A percentile compares a stretch with the other conserved stretches of the same genome.
phyloP scores from a whole-genome alignment of 2,888 invertebrate genomes.

The Drosophila trichaetosa region DNA sequence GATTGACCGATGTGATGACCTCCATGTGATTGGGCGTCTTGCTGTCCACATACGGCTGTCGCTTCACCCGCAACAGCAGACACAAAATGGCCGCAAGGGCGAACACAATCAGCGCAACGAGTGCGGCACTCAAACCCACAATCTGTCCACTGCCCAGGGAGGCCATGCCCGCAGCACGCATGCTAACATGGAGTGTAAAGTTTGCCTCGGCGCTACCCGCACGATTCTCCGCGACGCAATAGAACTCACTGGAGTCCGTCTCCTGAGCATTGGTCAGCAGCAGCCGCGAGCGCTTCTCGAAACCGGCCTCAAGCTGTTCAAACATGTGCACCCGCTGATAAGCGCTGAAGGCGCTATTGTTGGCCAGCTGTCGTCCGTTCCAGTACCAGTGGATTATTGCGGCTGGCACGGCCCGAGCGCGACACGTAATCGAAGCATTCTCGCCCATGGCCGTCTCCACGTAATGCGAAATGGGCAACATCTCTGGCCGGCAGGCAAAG shows the following conservation, averaged over 20 bases:
- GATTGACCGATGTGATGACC: constrained; percentile 88
- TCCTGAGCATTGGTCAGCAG: constrained; percentile 93
- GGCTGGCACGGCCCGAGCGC: constrained; percentile 92
- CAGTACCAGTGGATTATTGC: constrained; percentile 94
- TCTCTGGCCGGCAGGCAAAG: constrained; percentile 94
- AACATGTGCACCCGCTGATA: constrained; percentile 91
- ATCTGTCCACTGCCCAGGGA: constrained; percentile 93
- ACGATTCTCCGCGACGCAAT: constrained; percentile 95
- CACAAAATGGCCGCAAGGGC: constrained; percentile 90
- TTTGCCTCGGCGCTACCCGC: constrained; percentile 95
- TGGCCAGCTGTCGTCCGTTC: constrained; percentile 91
- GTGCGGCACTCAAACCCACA: constrained; percentile 92
- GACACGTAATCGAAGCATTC: constrained; percentile 93
- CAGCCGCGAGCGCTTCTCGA: constrained; percentile 91
- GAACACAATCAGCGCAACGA: constrained; percentile 91
- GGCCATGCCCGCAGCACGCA: constrained; percentile 92
- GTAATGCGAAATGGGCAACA: constrained; percentile 90
- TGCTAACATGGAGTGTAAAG: constrained; percentile 93
- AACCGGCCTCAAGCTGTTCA: constrained; percentile 87
- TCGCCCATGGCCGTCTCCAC: constrained; percentile 92
- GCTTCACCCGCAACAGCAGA: constrained; percentile 90
- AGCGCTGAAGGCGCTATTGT: constrained; percentile 91
- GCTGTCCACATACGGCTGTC: constrained; percentile 90
- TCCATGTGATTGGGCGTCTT: constrained; percentile 92
- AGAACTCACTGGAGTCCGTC: constrained; percentile 93